phyloP scores from a whole-genome alignment of 2,113 vertebrate species.

The Trachemys scripta region DNA sequence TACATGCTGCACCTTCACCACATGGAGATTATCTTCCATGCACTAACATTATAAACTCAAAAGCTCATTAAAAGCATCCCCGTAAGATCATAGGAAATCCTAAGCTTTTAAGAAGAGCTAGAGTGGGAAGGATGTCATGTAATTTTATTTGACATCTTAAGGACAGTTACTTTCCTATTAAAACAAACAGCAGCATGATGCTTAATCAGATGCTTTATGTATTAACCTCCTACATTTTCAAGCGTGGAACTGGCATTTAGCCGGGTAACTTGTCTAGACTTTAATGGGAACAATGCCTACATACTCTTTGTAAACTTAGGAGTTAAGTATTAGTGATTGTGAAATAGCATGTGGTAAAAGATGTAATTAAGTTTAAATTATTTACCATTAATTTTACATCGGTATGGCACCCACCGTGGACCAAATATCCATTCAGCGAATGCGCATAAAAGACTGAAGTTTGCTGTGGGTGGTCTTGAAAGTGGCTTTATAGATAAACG shows the following conservation, averaged over 20 bases:
- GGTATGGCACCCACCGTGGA: background rate
- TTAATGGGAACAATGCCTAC: slow-evolving; percentile 6
- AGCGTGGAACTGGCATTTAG: background rate
- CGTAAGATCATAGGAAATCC: slow-evolving; percentile 52
- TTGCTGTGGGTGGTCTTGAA: background rate
- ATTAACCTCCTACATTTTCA: background rate
- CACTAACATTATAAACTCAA: slow-evolving; percentile 29
- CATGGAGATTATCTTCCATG: slow-evolving; percentile 38
- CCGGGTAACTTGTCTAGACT: background rate
- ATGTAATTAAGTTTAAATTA: slow-evolving; percentile 30
- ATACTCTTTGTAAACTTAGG: background rate
- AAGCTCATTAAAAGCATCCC: slow-evolving; percentile 41
- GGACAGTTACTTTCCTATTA: background rate
- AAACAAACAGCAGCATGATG: background rate
- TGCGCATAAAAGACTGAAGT: background rate
- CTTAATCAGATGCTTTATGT: background rate
- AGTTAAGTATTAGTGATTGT: slow-evolving; percentile 28
- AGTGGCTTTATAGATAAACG: background rate
- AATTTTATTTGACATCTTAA: slow-evolving; percentile 34
- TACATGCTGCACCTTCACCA: slow-evolving; percentile 40
- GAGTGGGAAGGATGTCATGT: slow-evolving; percentile 5
- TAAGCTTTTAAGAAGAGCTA: slow-evolving; percentile 44
- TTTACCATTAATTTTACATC: slow-evolving; percentile 17
- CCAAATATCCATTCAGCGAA: background rate
- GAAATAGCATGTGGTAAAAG: slow-evolving; percentile 6